phyloP scores from a whole-genome alignment of 1,140 invertebrate genomes.

The Mycetomoellerius zeteki region DNA sequence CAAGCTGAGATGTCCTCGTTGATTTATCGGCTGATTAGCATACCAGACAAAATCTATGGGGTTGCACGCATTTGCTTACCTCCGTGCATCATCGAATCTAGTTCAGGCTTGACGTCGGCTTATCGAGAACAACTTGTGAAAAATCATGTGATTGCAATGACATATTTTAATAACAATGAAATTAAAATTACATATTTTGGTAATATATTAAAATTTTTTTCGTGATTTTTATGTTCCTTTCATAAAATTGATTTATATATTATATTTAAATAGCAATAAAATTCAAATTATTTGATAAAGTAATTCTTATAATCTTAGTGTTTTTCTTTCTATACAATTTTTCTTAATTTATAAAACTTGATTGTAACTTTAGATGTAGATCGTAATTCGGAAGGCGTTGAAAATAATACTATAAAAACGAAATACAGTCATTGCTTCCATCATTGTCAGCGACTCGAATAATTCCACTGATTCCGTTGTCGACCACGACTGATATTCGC shows the following conservation, averaged over 20 bases:
- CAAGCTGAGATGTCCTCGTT: conserved; percentile 68
- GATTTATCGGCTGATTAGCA: conserved; percentile 78
- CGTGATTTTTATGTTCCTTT: no score
- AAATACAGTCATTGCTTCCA: background rate
- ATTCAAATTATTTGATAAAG: background rate
- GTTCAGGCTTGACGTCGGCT: conserved; percentile 1
- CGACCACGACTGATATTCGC: conserved; percentile 67
- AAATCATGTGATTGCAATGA: background rate
- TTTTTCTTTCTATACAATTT: background rate
- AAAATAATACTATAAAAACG: background rate
- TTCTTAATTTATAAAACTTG: background rate
- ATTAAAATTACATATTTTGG: background rate
- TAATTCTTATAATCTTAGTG: background rate
- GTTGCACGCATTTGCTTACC: conserved; percentile 35
- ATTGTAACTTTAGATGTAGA: background rate
- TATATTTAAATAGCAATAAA: background rate
- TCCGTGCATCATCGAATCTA: conserved; percentile 42
- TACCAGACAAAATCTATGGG: conserved; percentile 55
- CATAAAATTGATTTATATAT: no score
- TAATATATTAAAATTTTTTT: no score
- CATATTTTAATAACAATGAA: background rate
- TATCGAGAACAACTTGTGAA: background rate
- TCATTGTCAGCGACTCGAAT: conserved; percentile 32
- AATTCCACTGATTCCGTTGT: conserved; percentile 79
- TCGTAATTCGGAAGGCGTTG: background rate